Evolutionary conservation across 2,797 vertebrate species (phyloP).

Genomic region (Crax fasciolata): DNA sequence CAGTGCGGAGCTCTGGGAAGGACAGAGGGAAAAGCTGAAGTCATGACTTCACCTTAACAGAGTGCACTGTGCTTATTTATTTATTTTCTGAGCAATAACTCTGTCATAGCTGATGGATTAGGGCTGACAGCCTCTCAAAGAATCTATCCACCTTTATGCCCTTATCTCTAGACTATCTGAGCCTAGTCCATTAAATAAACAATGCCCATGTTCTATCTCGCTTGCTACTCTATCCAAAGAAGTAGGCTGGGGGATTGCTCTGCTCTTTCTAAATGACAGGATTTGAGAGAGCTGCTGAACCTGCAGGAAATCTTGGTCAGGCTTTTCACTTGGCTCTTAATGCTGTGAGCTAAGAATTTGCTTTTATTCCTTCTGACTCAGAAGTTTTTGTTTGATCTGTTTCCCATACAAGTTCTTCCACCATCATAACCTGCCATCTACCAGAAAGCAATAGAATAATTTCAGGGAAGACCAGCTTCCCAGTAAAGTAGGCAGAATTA

Average conservation of each 20-base stretch:
- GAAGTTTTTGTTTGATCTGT: background rate
- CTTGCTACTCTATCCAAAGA: background rate
- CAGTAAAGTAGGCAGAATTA: background rate
- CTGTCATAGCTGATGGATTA: background rate
- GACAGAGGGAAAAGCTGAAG: background rate
- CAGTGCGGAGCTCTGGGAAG: background rate
- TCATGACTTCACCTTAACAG: background rate
- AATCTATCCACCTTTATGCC: background rate
- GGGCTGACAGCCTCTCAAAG: background rate
- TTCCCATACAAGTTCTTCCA: background rate
- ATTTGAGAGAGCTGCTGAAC: background rate
- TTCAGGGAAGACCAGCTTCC: background rate
- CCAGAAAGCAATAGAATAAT: background rate
- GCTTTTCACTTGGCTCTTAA: slow-evolving; percentile 11
- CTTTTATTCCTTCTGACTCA: background rate
- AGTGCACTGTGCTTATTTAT: background rate
- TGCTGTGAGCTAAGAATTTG: background rate
- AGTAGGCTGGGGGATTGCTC: background rate
- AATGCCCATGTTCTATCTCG: background rate
- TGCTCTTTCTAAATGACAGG: background rate
- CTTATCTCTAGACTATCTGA: background rate
- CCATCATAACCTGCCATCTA: background rate
- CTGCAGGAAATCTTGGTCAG: background rate
- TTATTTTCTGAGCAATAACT: background rate
- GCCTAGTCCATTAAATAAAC: background rate